These are phyloP conservation scores for Nebria salina DNA, from an alignment of 2,888 invertebrate species.

Conservation along the genomic window DNA sequence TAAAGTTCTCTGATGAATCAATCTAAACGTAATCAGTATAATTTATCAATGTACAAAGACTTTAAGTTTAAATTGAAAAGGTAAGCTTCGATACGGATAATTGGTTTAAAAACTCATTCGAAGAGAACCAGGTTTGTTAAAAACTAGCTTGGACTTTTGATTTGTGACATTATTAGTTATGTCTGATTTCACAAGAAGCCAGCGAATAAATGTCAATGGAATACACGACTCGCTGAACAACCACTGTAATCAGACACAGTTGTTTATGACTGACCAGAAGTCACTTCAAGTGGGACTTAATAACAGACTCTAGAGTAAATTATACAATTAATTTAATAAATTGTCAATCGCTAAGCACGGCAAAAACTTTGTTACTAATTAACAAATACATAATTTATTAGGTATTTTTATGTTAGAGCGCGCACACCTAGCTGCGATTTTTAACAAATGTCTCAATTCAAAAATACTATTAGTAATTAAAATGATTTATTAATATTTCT, in stretches of 20 bases:
- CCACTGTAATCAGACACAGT: constrained; percentile 17
- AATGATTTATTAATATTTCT: background rate
- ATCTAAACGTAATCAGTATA: too few species aligned
- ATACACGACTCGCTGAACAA: constrained; percentile 3
- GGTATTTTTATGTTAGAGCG: background rate
- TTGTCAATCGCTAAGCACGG: constrained; percentile 38
- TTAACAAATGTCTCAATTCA: constrained; percentile 31
- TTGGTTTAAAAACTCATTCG: background rate
- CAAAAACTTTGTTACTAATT: constrained; percentile 30
- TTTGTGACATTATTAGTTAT: constrained; percentile 38
- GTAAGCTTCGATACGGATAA: background rate
- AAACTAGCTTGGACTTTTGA: constrained; percentile 12
- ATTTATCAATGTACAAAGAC: too few species aligned
- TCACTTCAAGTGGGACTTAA: constrained; percentile 42
- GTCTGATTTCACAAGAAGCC: constrained; percentile 28
- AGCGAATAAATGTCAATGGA: background rate
- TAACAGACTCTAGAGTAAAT: constrained; percentile 35
- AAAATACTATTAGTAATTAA: background rate
- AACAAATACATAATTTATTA: constrained; percentile 20
- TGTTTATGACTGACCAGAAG: constrained; percentile 36
- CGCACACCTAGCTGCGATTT: constrained; percentile 6
- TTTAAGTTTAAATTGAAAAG: background rate
- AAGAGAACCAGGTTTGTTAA: background rate
- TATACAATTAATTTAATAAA: constrained; percentile 45
- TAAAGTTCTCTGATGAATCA: too few species aligned